Evolutionary conservation across 2,113 vertebrate genomes (phyloP), one percentile per base, ranked within the genome.

Genomic region (Sceloporus undulatus): DNA sequence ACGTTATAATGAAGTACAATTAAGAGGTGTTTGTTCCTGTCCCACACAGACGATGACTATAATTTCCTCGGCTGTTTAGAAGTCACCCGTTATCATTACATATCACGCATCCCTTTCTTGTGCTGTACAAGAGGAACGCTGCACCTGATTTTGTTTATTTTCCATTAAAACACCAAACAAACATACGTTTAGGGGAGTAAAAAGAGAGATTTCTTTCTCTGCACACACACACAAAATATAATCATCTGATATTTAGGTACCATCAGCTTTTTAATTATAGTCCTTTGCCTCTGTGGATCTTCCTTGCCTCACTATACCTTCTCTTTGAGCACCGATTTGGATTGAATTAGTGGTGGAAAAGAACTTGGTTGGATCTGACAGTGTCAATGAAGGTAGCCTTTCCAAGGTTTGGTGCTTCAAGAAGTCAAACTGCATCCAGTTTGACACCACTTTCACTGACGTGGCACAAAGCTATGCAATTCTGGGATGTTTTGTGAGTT

Each of bases 1-100:
- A 97, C 95, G 94, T 97, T 97, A 96, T 97, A 97, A 97, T 97
- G 97, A 97, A 97, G 97, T 96, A 97, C 97, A 97, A 97, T 97
- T 97, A 97, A 97, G 97, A 97, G 96, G 96, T 97, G 97, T 97
- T 97, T 97, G 97, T 97, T 97, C 97, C 96, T 96, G 95, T 95
- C 95, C 96, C 92, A 94, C 96, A 95, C 95, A 96, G 90, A 94
- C 93, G 88, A 97, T 97, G 97, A 97, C 97, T 97, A 93, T 97
- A 97, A 97, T 97, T 97, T 97, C 96, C 96, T 90, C 87, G 92
- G 96, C 95, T 96, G 96, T 97, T 97, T 97, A 96, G 97, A 97
- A 97, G 96, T 97, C 96, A 97, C 95, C 94, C 95, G 95, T 97
- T 96, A 97, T 97, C 96, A 96, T 96, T 96, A 96, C 92, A 95